Percentiles rank a stretch among this genome's conserved stretches.
These are phyloP conservation scores for Martes martes DNA, from an alignment of 2,113 vertebrate species.

Conservation along the genomic window DNA sequence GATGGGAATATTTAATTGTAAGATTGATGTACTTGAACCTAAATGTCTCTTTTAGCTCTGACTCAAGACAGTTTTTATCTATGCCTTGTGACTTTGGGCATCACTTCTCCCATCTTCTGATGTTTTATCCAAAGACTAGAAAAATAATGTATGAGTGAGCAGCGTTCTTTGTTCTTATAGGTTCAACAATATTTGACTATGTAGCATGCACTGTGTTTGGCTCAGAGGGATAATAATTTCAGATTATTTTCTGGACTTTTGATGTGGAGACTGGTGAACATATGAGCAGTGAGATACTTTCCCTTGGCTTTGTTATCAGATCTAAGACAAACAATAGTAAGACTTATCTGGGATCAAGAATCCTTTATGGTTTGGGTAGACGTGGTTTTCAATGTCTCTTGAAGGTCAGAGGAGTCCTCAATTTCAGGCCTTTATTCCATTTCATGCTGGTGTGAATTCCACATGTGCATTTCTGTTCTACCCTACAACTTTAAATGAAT, in stretches of 20 bases:
- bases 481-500: not conserved
- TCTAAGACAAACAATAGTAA: not conserved
- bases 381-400: not conserved
- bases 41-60: not conserved
- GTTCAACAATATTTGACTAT: not conserved
- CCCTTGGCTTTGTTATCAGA: not conserved
- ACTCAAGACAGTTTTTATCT: not conserved
- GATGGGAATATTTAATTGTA: not conserved
- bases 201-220: not conserved
- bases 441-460: not conserved
- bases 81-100: not conserved
- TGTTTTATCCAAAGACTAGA: not conserved
- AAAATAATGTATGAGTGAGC: not conserved
- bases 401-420: not conserved
- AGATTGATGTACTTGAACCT: not conserved
- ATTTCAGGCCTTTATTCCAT: not conserved
- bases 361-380: not conserved
- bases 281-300: not conserved
- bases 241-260: not conserved
- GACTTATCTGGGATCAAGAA: not conserved
- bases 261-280: not conserved
- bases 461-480: not conserved
- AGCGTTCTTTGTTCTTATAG: not conserved
- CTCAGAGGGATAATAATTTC: not conserved
- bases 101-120: not conserved